Evolutionary conservation across 2,113 vertebrate species (phyloP).

Genomic region (Tragelaphus strepsiceros): DNA sequence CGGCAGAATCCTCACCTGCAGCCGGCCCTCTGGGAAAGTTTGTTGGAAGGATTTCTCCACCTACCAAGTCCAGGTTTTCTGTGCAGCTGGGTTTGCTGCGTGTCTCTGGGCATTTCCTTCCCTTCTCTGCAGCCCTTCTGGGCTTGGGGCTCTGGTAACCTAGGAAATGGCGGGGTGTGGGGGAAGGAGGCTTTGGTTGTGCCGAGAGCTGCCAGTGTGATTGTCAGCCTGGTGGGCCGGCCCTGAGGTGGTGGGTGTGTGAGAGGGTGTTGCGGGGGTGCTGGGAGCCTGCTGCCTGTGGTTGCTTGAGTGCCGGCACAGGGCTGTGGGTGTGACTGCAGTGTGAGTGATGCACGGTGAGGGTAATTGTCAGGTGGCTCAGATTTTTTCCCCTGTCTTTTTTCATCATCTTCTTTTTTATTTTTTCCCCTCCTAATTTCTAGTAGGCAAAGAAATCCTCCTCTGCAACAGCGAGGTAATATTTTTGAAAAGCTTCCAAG

Average conservation of each 20-base stretch:
- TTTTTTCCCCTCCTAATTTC: not conserved
- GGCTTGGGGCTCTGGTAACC: constrained; percentile 43
- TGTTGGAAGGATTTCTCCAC: not conserved
- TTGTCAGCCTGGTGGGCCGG: constrained; percentile 63
- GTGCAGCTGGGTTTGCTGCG: not conserved
- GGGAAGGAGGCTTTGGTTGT: not conserved
- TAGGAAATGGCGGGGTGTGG: constrained; percentile 27
- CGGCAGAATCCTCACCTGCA: not conserved
- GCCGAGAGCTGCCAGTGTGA: constrained; percentile 35
- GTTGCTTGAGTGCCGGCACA: not conserved
- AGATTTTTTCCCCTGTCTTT: not conserved
- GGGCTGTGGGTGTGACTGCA: constrained; percentile 55
- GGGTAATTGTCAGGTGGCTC: constrained; percentile 43
- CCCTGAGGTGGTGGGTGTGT: constrained; percentile 52
- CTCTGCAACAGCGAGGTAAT: not conserved
- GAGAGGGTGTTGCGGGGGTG: constrained; percentile 38
- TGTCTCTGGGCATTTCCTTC: not conserved
- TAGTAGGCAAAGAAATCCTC: constrained; percentile 66
- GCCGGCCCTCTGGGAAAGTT: not conserved
- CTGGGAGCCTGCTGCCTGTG: not conserved
- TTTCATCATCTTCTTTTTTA: not conserved
- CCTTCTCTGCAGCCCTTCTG: not conserved
- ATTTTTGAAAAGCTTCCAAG: constrained; percentile 65
- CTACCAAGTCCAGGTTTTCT: not conserved
- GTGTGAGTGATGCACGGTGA: constrained; percentile 38